These are phyloP conservation scores for Stichodactyla mertensii DNA, from an alignment of 64 coral and sea anemone species.

Conservation along the genomic window DNA sequence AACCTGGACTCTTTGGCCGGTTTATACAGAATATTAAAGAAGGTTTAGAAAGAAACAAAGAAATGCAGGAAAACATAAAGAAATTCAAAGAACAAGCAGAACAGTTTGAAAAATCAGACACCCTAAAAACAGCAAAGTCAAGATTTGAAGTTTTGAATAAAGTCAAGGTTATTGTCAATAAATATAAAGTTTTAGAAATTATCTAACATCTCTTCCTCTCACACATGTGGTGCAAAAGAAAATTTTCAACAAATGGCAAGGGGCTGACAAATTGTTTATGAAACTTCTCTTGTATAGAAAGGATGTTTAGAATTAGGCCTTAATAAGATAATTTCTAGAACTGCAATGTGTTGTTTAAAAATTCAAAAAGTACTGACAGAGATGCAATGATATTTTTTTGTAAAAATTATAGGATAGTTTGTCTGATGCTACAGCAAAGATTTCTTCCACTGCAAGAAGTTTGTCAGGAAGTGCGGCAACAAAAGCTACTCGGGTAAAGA, in stretches of 20 bases:
- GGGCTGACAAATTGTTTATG: too few species aligned
- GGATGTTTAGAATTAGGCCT: too few species aligned
- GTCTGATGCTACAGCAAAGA: slow-evolving; percentile 41
- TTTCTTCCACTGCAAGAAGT: slow-evolving; percentile 57
- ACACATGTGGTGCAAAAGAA: too few species aligned
- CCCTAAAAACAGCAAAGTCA: slow-evolving; percentile 66
- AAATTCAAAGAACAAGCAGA: slow-evolving; percentile 94
- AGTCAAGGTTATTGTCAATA: slow-evolving; percentile 35
- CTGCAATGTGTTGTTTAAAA: too few species aligned
- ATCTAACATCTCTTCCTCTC: neutral
- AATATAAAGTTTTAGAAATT: neutral
- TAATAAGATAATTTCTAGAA: too few species aligned
- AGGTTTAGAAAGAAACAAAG: slow-evolving; percentile 87
- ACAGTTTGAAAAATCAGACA: slow-evolving; percentile 85
- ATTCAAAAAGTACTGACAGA: too few species aligned
- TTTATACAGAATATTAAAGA: slow-evolving; percentile 96
- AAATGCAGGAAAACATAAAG: slow-evolving; percentile 99
- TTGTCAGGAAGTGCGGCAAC: slow-evolving; percentile 70
- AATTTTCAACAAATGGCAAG: too few species aligned
- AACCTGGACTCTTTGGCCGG: slow-evolving; percentile 90
- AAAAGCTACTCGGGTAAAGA: slow-evolving; percentile 57
- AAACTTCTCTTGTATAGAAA: too few species aligned
- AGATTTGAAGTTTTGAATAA: slow-evolving; percentile 46
- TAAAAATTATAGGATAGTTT: slow-evolving; percentile 37
- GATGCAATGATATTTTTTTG: neutral